Percentiles rank a stretch among this genome's conserved stretches.
Conservation (phyloP, 1,140 invertebrate genomes). For the Heliconius eleuchia region DNA sequence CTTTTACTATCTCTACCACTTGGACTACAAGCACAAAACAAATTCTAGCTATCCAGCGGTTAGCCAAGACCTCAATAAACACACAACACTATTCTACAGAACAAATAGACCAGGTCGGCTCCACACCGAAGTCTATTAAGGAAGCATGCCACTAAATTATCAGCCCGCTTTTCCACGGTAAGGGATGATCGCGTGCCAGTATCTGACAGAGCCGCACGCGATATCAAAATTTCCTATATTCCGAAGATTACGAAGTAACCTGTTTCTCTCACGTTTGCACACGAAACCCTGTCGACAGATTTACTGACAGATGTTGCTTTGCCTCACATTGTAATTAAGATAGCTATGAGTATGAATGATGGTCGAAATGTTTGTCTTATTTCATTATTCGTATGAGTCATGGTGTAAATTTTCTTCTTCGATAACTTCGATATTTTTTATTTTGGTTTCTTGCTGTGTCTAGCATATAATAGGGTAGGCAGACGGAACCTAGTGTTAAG, state of each 20-base stretch:
- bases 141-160: constrained; percentile 68
- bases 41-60: background rate
- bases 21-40: background rate
- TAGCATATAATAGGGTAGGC: too few relatives aligned
- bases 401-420: background rate
- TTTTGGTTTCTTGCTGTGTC: too few relatives aligned
- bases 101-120: constrained; percentile 35
- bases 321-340: constrained; percentile 8
- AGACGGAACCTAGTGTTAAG: too few relatives aligned
- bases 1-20: background rate
- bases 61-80: constrained; percentile 18
- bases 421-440: too few relatives aligned
- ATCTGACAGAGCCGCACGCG: constrained; percentile 62
- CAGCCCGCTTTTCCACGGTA: constrained; percentile 55
- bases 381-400: background rate
- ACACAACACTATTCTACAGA: background rate
- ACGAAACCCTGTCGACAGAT: constrained; percentile 48
- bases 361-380: background rate
- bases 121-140: constrained; percentile 44
- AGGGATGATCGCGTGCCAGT: constrained; percentile 67
- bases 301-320: constrained; percentile 31
- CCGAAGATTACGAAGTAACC: constrained; percentile 59
- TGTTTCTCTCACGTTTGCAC: constrained; percentile 52
- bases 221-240: constrained; percentile 72
- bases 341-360: background rate